Evolutionary conservation across 2,797 vertebrate species (phyloP).

Genomic region (Oreonectes daqikongensis): DNA sequence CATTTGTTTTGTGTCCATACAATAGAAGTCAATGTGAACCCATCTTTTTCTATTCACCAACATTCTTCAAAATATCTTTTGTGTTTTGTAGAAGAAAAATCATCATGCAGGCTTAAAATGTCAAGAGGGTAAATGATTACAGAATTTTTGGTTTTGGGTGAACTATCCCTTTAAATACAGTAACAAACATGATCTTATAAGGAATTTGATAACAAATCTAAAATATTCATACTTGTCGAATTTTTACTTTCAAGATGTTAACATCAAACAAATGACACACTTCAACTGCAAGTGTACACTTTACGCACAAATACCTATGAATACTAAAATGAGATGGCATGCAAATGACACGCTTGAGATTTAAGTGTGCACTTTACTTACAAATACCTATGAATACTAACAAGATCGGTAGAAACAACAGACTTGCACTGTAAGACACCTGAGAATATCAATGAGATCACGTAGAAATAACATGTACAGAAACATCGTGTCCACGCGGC

Average conservation of each 20-base stretch:
- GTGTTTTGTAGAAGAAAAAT: no score
- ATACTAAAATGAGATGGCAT: neutral
- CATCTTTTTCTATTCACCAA: no score
- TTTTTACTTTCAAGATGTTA: neutral
- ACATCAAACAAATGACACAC: neutral
- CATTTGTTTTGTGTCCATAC: no score
- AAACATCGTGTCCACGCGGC: neutral
- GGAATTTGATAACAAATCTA: no score
- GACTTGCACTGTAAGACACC: neutral
- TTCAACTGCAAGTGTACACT: neutral
- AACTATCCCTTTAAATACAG: no score
- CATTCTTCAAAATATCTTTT: no score
- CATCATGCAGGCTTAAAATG: no score
- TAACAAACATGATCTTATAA: neutral
- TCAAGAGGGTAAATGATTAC: no score
- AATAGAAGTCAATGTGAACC: no score
- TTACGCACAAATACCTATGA: neutral
- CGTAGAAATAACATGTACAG: neutral
- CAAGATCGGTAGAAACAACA: neutral
- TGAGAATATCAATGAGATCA: neutral
- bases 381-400: neutral
- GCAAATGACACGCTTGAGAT: neutral
- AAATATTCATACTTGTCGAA: no score
- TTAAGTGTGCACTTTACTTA: neutral
- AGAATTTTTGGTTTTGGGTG: no score